These are phyloP conservation scores for Megatriorchis doriae DNA, from an alignment of 2,113 vertebrate species.

Conservation along the genomic window DNA sequence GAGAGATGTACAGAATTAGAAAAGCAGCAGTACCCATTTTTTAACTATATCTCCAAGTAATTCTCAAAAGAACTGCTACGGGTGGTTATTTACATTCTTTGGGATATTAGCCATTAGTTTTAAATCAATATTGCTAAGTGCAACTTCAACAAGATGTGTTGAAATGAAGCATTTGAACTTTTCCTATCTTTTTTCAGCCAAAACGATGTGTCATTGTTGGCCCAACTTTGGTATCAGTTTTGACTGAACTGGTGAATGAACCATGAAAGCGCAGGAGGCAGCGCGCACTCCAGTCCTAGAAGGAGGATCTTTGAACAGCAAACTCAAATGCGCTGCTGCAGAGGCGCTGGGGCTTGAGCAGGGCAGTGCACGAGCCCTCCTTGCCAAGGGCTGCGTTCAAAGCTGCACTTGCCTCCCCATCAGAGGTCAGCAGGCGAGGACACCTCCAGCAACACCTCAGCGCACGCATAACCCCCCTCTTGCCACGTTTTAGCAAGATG, in stretches of 20 bases:
- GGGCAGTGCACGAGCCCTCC: background rate
- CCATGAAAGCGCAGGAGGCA: background rate
- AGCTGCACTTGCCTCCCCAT: background rate
- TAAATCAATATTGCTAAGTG: background rate
- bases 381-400: too few species aligned
- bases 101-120: background rate
- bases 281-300: background rate
- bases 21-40: background rate
- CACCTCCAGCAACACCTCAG: background rate
- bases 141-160: background rate
- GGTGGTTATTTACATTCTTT: background rate
- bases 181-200: background rate
- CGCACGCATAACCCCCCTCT: accelerated
- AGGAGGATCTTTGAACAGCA: background rate
- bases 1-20: background rate
- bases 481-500: background rate
- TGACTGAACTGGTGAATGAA: background rate
- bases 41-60: background rate
- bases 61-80: background rate
- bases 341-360: accelerated
- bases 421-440: background rate
- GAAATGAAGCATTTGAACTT: background rate
- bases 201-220: background rate
- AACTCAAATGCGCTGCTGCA: background rate
- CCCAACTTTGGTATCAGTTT: background rate